phyloP scores from a whole-genome alignment of 2,113 vertebrate genomes.

The Oryzias celebensis region DNA sequence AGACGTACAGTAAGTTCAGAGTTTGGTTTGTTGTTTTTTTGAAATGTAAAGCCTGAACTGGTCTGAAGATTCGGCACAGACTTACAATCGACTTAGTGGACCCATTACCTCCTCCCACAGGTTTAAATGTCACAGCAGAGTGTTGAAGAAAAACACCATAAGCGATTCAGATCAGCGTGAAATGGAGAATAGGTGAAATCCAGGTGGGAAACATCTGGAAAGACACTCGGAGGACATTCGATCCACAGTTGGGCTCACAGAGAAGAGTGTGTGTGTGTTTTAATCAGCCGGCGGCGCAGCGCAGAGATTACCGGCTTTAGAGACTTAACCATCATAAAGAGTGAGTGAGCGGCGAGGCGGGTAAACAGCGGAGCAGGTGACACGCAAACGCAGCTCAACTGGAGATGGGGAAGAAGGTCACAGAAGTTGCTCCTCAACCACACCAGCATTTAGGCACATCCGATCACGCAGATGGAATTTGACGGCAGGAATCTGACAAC shows the following conservation, averaged over 20 bases:
- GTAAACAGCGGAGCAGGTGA: conserved; percentile 22
- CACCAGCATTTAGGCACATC: no score
- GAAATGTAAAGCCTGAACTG: no score
- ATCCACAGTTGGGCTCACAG: conserved; percentile 55
- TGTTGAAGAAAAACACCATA: conserved; percentile 31
- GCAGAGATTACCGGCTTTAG: conserved; percentile 82
- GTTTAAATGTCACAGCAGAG: conserved; percentile 36
- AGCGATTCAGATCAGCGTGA: conserved; percentile 42
- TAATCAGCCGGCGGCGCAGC: conserved; percentile 77
- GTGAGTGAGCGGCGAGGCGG: conserved; percentile 35
- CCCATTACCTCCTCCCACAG: neutral
- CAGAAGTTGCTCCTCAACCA: no score
- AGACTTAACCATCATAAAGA: conserved; percentile 81
- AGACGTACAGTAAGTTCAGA: no score
- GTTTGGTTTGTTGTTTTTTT: no score
- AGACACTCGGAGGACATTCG: conserved; percentile 65
- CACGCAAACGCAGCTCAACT: neutral
- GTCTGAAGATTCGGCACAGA: no score
- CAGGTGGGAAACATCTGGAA: conserved; percentile 38
- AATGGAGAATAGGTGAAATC: conserved; percentile 52
- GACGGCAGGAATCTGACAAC: no score
- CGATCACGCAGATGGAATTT: no score
- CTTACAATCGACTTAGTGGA: neutral
- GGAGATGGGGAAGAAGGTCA: no score
- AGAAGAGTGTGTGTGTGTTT: conserved; percentile 52